Evolutionary conservation across 2,797 vertebrate genomes (phyloP), one percentile per base, ranked within the genome.

Genomic region (Taenioides sp.): DNA sequence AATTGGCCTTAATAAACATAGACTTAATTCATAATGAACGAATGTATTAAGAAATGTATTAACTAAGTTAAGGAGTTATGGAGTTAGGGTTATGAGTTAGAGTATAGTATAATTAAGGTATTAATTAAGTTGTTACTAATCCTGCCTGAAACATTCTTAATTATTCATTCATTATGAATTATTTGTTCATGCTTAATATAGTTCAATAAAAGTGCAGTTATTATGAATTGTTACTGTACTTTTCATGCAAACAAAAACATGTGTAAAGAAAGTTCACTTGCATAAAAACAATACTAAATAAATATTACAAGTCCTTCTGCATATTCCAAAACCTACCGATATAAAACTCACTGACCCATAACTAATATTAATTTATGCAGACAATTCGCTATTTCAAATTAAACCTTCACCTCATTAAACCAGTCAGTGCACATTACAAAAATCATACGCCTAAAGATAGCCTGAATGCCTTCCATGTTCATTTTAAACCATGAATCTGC

Each of bases 291-390:
- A 23, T 23, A 14, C 9, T 57, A 11, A 23, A 23, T 23, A 57
- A 57, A 57, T 23, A 55, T n/a, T 57, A 4, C 7, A 12, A 57
- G 4, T 57, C 22, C 7, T 57, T 57, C 23, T 23, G 27, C 65
- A 65, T 34, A 40, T 23, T 58, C 63, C 75, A 76, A 82, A 47
- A 17, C 25, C 57, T 16, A 59, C 47, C 78, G 69, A 81, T 67
- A 72, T 69, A 9, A 74, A 80, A 87, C 63, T 75, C 80, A 73
- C 11, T 85, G 83, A 90, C 69, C 86, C 77, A 71, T 83, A 72
- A 76, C 65, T 88, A 88, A 91, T 78, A 79, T 47, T 73, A 55
- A 82, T 80, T 81, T 80, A 67, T 79, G 75, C 62, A 55, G 49
- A 86, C 76, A 88, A 76, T 72, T n/a, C 74, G 68, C 34, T 10